Percentiles rank a stretch among this genome's conserved stretches.
Evolutionary conservation across 2,888 invertebrate genomes (phyloP).

Genomic region (Epistrophe grossulariae): DNA sequence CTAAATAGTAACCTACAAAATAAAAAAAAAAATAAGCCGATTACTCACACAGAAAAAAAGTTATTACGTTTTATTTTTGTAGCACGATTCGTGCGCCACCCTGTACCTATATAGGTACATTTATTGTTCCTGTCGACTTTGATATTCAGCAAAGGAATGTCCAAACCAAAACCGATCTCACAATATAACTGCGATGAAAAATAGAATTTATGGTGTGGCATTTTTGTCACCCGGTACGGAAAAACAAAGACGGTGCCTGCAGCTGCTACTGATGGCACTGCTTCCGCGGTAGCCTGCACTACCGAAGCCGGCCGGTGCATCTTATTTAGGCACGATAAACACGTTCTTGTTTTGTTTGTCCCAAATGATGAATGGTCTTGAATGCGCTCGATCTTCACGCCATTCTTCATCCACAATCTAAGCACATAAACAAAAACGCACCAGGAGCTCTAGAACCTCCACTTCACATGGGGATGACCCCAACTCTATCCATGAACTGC

Average conservation of each 20-base stretch:
- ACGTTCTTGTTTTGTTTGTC: conserved; percentile 14
- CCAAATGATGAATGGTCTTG: conserved; percentile 76
- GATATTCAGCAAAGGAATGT: background rate
- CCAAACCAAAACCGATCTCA: conserved; percentile 32
- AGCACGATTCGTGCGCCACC: no score
- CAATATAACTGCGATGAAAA: conserved; percentile 44
- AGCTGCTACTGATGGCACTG: conserved; percentile 30
- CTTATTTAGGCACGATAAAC: conserved; percentile 37
- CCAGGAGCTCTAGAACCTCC: conserved; percentile 41
- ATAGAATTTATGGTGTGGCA: conserved; percentile 68
- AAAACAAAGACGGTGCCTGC: conserved; percentile 15
- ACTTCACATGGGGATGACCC: conserved; percentile 56
- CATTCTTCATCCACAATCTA: conserved; percentile 38
- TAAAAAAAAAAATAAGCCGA: no score
- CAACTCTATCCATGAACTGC: conserved; percentile 62
- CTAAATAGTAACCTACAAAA: no score
- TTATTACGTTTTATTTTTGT: no score
- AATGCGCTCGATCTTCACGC: conserved; percentile 61
- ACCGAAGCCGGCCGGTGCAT: conserved; percentile 24
- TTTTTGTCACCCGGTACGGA: conserved; percentile 53
- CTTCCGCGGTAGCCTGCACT: conserved; percentile 26
- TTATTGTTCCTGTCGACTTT: conserved; percentile 1
- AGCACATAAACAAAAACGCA: conserved; percentile 59
- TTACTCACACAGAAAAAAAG: no score
- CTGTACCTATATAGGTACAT: no score